Evolutionary conservation across 2,113 vertebrate species (phyloP).

Genomic region (Centropus bengalensis): DNA sequence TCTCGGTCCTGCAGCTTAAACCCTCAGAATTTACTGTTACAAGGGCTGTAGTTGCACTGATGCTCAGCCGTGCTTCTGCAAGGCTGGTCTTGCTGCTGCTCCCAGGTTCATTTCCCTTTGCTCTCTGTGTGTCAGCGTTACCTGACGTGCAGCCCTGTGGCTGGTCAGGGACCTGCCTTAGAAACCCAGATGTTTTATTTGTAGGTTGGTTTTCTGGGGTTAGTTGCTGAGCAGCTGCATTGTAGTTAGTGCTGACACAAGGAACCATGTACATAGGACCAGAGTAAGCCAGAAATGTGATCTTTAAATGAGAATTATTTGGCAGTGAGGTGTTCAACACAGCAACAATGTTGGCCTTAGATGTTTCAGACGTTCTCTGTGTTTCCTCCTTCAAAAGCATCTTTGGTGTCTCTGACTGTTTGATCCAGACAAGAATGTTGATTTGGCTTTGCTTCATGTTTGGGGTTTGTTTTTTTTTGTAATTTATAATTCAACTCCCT

Average conservation of each 20-base stretch:
- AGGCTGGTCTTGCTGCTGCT: neutral
- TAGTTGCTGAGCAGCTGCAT: neutral
- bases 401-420: neutral
- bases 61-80: neutral
- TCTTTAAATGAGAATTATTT: neutral
- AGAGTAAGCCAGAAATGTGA: neutral
- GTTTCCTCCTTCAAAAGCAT: neutral
- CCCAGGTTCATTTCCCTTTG: rapidly evolving
- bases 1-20: neutral
- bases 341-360: neutral
- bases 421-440: neutral
- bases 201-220: neutral
- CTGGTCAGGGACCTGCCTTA: neutral
- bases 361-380: neutral
- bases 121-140: neutral
- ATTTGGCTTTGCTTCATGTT: neutral
- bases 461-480: neutral
- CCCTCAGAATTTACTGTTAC: neutral
- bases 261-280: neutral
- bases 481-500: neutral
- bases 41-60: neutral
- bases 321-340: neutral
- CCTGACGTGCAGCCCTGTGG: neutral
- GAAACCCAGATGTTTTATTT: neutral
- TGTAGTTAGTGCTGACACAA: neutral